Evolutionary conservation across 2,888 invertebrate species (phyloP).

Genomic region (Syrista parreyssii): DNA sequence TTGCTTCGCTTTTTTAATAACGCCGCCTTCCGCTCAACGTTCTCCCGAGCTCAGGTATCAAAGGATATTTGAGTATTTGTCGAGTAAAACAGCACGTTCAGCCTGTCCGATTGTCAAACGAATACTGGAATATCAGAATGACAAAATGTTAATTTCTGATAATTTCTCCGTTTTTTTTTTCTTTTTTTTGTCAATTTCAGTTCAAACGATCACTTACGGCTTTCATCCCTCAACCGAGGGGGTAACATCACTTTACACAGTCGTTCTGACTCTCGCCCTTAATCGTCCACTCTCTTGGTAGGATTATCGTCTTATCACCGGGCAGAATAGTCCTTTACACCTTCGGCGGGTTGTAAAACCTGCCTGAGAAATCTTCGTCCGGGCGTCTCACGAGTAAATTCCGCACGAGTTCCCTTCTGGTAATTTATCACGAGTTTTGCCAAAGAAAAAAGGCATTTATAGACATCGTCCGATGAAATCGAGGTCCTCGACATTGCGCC

Average conservation of each 20-base stretch:
- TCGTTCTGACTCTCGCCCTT: not conserved
- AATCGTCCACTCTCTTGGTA: not conserved
- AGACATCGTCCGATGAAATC: not conserved
- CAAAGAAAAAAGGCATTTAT: not conserved
- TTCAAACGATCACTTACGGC: not conserved
- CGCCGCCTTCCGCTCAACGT: slow-evolving; percentile 5
- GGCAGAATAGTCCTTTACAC: not conserved
- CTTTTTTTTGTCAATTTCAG: not conserved
- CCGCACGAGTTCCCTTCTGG: not conserved
- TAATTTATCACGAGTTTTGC: not conserved
- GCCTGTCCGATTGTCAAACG: not conserved
- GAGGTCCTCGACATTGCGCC: not conserved
- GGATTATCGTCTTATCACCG: not conserved
- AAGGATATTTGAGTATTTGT: slow-evolving; percentile 35
- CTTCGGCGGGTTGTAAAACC: not conserved
- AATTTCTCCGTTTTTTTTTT: not conserved
- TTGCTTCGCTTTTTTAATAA: slow-evolving; percentile 32
- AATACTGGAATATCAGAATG: not conserved
- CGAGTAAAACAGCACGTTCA: not conserved
- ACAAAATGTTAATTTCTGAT: not conserved
- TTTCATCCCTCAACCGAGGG: not conserved
- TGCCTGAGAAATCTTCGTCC: not conserved
- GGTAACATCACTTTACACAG: not conserved
- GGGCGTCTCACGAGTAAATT: not conserved
- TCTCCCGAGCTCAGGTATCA: slow-evolving; percentile 30